These are phyloP conservation scores for Tribolium freemani DNA, from an alignment of 2,888 invertebrate genomes.

Conservation along the genomic window DNA sequence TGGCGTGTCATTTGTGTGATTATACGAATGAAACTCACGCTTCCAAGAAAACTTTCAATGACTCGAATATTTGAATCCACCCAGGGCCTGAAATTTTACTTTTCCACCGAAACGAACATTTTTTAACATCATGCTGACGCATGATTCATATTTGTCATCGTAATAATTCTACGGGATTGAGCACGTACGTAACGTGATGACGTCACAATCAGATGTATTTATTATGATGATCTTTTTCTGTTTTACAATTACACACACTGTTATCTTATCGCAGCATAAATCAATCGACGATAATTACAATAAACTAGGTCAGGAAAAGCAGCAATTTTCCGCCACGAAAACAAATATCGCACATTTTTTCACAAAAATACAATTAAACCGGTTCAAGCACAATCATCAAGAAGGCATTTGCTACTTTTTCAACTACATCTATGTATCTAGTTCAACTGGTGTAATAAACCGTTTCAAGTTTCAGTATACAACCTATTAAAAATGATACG, in stretches of 20 bases:
- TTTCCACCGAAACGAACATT: not conserved
- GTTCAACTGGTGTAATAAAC: not conserved
- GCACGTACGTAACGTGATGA: constrained; percentile 23
- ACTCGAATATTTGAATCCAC: not conserved
- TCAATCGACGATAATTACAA: not conserved
- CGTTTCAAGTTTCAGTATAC: not conserved
- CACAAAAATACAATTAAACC: not conserved
- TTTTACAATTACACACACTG: constrained; percentile 1
- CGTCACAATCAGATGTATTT: constrained; percentile 32
- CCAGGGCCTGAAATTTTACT: not conserved
- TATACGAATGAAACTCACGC: constrained; percentile 16
- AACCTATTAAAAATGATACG: not conserved
- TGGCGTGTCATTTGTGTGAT: constrained; percentile 4
- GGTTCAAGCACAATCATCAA: no score
- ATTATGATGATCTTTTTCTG: constrained; percentile 25
- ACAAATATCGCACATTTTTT: not conserved
- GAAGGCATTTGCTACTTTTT: not conserved
- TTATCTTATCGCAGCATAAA: constrained; percentile 22
- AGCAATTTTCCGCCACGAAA: not conserved
- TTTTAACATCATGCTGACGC: constrained; percentile 13
- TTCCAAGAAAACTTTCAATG: constrained; percentile 17
- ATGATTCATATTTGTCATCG: constrained; percentile 31
- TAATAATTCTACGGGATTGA: constrained; percentile 29
- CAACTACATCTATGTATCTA: not conserved
- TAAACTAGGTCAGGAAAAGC: constrained; percentile 29